These are phyloP conservation scores for Leptothorax acervorum DNA, from an alignment of 2,888 invertebrate genomes.

Conservation along the genomic window DNA sequence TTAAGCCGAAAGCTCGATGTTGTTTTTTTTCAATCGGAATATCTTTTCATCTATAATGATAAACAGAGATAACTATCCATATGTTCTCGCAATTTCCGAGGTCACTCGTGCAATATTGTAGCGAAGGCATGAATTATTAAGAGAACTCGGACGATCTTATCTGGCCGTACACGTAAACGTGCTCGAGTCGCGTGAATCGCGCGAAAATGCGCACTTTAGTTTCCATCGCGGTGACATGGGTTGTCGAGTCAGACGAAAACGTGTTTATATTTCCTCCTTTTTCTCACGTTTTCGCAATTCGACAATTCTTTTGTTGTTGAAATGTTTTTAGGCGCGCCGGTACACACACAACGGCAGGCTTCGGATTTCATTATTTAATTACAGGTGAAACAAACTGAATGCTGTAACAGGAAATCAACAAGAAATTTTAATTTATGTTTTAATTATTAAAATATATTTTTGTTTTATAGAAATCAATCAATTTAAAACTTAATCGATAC, in stretches of 20 bases:
- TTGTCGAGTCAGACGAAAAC: background rate
- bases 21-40: slow-evolving; percentile 4
- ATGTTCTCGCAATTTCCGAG: slow-evolving; percentile 35
- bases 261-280: slow-evolving; percentile 11
- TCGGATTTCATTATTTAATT: slow-evolving; percentile 28
- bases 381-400: slow-evolving; percentile 1
- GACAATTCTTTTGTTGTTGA: slow-evolving; percentile 26
- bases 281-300: slow-evolving; percentile 35
- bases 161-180: slow-evolving; percentile 56
- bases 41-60: slow-evolving; percentile 14
- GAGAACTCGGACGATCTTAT: slow-evolving; percentile 60
- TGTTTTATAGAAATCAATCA: background rate
- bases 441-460: background rate
- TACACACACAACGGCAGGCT: background rate
- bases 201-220: slow-evolving; percentile 37
- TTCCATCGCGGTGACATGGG: slow-evolving; percentile 22
- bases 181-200: slow-evolving; percentile 50
- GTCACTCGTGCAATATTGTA: slow-evolving; percentile 40
- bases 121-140: slow-evolving; percentile 60
- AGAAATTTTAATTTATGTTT: background rate
- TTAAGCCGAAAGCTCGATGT: background rate
- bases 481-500: background rate
- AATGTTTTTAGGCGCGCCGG: background rate
- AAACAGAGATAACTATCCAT: slow-evolving; percentile 5
- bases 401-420: background rate